A percentile compares a stretch with the other conserved stretches of the same genome.
Conservation (phyloP, 2,113 vertebrate genomes). For the Aegotheles bennettii region DNA sequence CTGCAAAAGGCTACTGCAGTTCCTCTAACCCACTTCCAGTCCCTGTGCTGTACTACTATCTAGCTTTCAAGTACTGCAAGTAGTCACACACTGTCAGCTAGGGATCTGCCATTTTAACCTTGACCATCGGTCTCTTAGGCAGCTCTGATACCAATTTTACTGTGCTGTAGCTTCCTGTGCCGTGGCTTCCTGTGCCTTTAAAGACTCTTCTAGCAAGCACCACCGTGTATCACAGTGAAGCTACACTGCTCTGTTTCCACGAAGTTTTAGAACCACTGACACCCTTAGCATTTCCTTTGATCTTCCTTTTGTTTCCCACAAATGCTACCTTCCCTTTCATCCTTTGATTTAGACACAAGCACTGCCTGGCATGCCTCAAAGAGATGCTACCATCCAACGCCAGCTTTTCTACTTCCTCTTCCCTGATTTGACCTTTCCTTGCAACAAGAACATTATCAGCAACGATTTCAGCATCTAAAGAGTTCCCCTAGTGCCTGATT, state of each 20-base stretch:
- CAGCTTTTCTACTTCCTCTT: neutral
- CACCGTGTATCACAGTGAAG: fast-evolving
- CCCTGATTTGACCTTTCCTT: neutral
- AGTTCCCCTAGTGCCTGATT: neutral
- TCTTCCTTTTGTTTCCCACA: neutral
- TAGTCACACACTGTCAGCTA: neutral
- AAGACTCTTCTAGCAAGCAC: neutral
- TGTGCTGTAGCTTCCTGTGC: neutral
- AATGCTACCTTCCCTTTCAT: neutral
- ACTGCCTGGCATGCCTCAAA: neutral
- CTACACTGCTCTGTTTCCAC: neutral
- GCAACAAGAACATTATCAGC: neutral
- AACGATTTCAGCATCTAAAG: neutral
- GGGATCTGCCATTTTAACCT: neutral
- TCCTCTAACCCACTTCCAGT: neutral
- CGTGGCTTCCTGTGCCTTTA: neutral
- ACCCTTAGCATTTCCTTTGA: neutral
- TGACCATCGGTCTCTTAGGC: neutral
- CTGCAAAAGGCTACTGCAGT: neutral
- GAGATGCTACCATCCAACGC: neutral
- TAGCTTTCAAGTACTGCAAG: neutral
- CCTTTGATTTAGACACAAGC: neutral
- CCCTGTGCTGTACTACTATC: too few species aligned
- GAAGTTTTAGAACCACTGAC: neutral
- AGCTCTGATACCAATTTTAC: neutral